A percentile compares a stretch with the other conserved stretches of the same genome.
These are phyloP conservation scores for Chionis minor DNA, from an alignment of 2,113 vertebrate genomes.

Conservation along the genomic window DNA sequence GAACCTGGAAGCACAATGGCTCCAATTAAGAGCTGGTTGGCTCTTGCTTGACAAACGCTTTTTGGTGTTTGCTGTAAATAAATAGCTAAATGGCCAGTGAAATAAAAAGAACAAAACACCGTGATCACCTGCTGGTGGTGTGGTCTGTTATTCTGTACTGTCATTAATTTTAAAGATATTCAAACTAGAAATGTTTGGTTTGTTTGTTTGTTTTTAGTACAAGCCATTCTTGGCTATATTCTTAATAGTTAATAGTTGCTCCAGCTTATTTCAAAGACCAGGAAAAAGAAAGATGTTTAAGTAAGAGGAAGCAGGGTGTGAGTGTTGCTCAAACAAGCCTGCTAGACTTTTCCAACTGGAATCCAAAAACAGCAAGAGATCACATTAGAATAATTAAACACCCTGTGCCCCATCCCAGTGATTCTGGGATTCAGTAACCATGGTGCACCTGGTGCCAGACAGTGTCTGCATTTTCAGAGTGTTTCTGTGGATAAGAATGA, in stretches of 20 bases:
- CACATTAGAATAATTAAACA: background rate
- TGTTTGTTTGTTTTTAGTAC: background rate
- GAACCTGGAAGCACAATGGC: background rate
- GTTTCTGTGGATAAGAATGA: background rate
- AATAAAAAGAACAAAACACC: background rate
- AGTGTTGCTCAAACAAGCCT: background rate
- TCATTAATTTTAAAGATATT: background rate
- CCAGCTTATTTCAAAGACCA: background rate
- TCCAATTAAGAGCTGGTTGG: background rate
- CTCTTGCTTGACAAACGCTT: background rate
- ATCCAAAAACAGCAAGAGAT: background rate
- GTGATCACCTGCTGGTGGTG: background rate
- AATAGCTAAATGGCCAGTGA: background rate
- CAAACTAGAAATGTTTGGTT: background rate
- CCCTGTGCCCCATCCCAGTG: background rate
- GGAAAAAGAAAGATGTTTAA: background rate
- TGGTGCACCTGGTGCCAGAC: constrained; percentile 7
- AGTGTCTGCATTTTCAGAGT: constrained; percentile 16
- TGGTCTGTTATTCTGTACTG: background rate
- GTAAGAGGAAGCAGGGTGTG: background rate
- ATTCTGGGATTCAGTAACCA: background rate
- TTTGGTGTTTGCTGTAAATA: background rate
- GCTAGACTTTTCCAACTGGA: background rate
- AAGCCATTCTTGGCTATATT: background rate
- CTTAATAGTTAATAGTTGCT: background rate